These are phyloP conservation scores for Drosophila nr. perissopoda DNA, from an alignment of 2,888 invertebrate species.

Conservation along the genomic window DNA sequence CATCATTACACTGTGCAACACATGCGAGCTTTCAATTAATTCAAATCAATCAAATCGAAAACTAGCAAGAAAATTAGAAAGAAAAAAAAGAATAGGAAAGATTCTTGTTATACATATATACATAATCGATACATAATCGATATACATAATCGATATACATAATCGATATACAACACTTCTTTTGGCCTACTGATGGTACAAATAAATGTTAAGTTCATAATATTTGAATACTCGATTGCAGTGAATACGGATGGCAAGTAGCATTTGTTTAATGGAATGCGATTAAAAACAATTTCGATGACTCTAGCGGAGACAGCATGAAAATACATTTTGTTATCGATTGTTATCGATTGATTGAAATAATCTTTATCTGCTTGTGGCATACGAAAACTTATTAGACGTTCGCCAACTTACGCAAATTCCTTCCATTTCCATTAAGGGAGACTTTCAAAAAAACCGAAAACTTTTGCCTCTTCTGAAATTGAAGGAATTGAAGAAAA, in stretches of 20 bases:
- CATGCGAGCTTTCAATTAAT: not conserved
- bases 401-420: not conserved
- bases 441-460: not conserved
- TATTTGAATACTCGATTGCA: not conserved
- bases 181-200: too few relatives aligned
- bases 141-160: too few relatives aligned
- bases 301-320: not conserved
- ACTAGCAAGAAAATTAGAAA: not conserved
- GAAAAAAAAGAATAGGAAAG: not conserved
- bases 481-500: not conserved
- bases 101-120: not conserved
- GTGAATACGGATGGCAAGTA: not conserved
- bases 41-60: not conserved
- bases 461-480: not conserved
- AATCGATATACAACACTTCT: too few relatives aligned
- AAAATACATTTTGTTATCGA: not conserved
- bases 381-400: too few relatives aligned
- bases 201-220: not conserved
- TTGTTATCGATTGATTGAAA: not conserved
- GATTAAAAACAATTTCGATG: not conserved
- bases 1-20: conserved; percentile 50
- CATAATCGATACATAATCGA: too few relatives aligned
- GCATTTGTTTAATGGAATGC: not conserved
- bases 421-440: not conserved
- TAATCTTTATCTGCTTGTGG: not conserved